Base-by-base conservation (phyloP, 2,797 vertebrate species). In the Myotis planiceps region DNA sequence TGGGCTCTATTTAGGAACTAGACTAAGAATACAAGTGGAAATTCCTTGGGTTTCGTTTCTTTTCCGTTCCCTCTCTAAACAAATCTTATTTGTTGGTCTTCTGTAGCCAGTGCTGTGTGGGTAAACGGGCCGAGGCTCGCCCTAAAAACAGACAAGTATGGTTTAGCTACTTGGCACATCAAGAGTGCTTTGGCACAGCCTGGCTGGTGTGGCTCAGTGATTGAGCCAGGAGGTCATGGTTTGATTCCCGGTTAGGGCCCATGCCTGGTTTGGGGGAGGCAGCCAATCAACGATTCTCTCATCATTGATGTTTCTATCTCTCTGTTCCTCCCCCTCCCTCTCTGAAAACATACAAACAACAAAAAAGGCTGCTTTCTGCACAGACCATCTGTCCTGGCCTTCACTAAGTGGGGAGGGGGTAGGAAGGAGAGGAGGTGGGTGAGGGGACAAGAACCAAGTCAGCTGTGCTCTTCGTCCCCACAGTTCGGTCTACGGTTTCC, bases 391-490 rank as follows among this genome's bases (percentile, higher is more conserved):
- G 66, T 45, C 16, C 45, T 1, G 9, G 29, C 42, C 27, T 29
- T 69, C 7, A n/a, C 16, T 39, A 6, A 2, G 18, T 3, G 12
- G 25, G 16, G 4, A 2, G 5, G 15, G 3, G 29, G 27, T 2
- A n/a, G 60, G 14, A 6, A 1, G 63, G 16, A 9, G 34, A 4
- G 9, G 34, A 7, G 25, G 34, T 5, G 19, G 21, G 53, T 3
- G 2, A 13, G 14, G 53, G 8, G 29, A 27, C 0, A 1, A 39
- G 32, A 27, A 16, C 34, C 21, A 37, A 15, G 60, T 16, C 7
- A 16, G 65, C 42, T 32, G 2, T 2, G 2, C 23, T 58, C n/a
- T 14, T 39, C 18, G 60, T n/a, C 34, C 29, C 72, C 27, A 29
- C 39, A 4, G 42, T 27, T 84, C 39, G 49, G 39, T 25, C 78